phyloP scores from a whole-genome alignment of 2,113 vertebrate species.

The Ammodramus savannarum region DNA sequence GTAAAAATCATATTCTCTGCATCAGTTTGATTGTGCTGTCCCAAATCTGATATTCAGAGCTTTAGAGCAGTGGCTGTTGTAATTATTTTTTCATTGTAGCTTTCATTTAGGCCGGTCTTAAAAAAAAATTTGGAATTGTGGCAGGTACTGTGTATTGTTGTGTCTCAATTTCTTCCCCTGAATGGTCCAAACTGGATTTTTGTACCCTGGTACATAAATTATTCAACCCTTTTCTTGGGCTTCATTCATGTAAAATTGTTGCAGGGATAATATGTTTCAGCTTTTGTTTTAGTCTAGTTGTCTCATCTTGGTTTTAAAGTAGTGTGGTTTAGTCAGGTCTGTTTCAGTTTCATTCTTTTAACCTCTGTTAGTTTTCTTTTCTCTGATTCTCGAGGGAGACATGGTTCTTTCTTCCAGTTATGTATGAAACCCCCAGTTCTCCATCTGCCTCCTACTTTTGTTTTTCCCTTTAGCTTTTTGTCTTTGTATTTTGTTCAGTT shows the following conservation, averaged over 20 bases:
- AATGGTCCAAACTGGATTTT: background rate
- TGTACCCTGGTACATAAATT: background rate
- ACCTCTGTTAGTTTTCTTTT: background rate
- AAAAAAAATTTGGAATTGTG: background rate
- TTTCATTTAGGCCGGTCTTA: rapidly evolving
- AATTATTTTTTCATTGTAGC: background rate
- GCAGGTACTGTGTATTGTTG: background rate
- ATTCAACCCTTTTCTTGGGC: background rate
- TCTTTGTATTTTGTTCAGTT: background rate
- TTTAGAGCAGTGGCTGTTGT: background rate
- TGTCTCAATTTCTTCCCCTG: background rate
- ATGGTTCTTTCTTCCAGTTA: background rate
- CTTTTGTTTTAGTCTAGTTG: background rate
- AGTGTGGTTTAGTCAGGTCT: background rate
- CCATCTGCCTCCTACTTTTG: background rate
- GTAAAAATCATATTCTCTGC: background rate
- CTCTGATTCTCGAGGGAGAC: background rate
- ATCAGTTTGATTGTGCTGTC: background rate
- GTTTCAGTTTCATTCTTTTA: background rate
- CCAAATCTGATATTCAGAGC: background rate
- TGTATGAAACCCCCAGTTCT: background rate
- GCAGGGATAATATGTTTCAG: background rate
- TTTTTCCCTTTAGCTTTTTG: background rate
- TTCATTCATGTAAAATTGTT: background rate
- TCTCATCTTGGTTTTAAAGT: background rate